Percentiles rank a stretch among this genome's conserved stretches.
These are phyloP conservation scores for Cynodonichthys magdalenae DNA, from an alignment of 2,797 vertebrate species.

Conservation along the genomic window DNA sequence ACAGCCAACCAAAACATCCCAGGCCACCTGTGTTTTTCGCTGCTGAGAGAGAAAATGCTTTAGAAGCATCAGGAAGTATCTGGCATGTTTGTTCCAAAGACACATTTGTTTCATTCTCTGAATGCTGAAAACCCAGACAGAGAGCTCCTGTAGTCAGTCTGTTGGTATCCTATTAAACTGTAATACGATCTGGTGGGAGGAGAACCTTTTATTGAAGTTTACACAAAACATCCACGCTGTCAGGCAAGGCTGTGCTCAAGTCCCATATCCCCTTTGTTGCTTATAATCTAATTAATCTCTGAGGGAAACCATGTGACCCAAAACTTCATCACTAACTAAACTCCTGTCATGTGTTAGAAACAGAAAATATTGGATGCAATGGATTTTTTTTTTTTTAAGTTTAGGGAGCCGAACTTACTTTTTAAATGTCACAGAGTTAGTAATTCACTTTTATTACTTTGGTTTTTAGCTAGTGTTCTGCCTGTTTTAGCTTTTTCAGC, in stretches of 20 bases:
- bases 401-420: too few species aligned
- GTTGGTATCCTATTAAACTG: constrained; percentile 1
- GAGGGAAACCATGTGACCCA: constrained; percentile 16
- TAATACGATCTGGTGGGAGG: constrained; percentile 12
- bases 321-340: neutral
- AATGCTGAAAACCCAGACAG: neutral
- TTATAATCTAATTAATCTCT: constrained; percentile 31
- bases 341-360: too few species aligned
- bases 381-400: too few species aligned
- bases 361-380: too few species aligned
- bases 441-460: too few species aligned
- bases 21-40: constrained; percentile 72
- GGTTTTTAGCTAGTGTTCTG: too few species aligned
- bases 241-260: neutral
- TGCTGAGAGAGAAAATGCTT: constrained; percentile 45
- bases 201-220: constrained; percentile 4
- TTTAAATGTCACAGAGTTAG: too few species aligned
- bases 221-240: neutral
- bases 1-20: constrained; percentile 85
- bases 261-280: constrained; percentile 16
- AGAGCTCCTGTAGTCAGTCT: neutral
- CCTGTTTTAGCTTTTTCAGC: too few species aligned
- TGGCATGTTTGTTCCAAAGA: neutral
- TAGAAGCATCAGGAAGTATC: too few species aligned
- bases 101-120: neutral